phyloP scores from a whole-genome alignment of 2,113 vertebrate species.

The Miniopterus natalensis region DNA sequence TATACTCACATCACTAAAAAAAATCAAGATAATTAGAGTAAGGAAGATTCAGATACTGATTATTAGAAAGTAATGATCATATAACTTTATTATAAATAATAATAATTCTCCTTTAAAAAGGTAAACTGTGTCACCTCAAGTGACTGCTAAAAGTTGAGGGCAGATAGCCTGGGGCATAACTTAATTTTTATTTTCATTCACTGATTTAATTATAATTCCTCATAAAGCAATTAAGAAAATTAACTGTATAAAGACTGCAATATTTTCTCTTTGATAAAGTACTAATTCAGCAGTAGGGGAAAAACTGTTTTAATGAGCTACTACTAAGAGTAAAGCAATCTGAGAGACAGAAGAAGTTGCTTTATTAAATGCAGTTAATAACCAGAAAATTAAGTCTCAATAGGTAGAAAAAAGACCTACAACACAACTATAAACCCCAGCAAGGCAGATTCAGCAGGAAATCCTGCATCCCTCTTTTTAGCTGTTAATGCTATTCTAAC shows the following conservation, averaged over 20 bases:
- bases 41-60: constrained; percentile 29
- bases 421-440: not conserved
- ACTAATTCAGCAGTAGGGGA: constrained; percentile 45
- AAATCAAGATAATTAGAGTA: constrained; percentile 15
- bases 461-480: not conserved
- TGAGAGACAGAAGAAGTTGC: constrained; percentile 3
- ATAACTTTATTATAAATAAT: constrained; percentile 8
- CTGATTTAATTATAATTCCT: constrained; percentile 59
- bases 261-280: constrained; percentile 51
- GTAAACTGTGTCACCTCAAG: constrained; percentile 1
- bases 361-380: constrained; percentile 66
- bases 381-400: constrained; percentile 63
- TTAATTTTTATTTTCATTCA: constrained; percentile 58
- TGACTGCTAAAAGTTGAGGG: constrained; percentile 17
- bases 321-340: constrained; percentile 44
- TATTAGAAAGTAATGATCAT: constrained; percentile 1
- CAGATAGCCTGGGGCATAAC: constrained; percentile 22
- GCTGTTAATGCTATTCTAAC: not conserved
- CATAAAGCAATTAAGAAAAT: constrained; percentile 67
- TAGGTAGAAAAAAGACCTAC: constrained; percentile 16
- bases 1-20: constrained; percentile 2
- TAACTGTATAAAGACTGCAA: constrained; percentile 47
- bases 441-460: not conserved
- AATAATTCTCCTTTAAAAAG: constrained; percentile 61
- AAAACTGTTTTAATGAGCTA: constrained; percentile 46